Evolutionary conservation across 1,140 invertebrate species (phyloP).

Genomic region (Pseudomyrmex sp.): DNA sequence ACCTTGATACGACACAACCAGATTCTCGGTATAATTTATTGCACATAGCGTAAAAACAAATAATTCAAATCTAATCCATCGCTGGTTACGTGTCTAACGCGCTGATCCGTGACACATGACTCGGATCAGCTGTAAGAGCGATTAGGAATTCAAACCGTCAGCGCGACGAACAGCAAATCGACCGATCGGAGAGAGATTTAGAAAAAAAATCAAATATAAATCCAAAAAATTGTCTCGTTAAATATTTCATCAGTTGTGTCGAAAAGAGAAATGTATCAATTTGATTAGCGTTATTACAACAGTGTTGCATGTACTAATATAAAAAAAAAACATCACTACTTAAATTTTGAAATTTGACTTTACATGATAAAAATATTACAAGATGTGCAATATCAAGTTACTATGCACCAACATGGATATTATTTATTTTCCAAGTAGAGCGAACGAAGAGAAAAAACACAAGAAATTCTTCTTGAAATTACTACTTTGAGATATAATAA

Average conservation of each 20-base stretch:
- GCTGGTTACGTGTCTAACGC: slow-evolving; percentile 36
- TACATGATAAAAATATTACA: background rate
- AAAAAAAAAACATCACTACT: too few relatives aligned
- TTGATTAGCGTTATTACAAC: background rate
- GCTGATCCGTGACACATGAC: slow-evolving; percentile 52
- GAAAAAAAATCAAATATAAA: slow-evolving; percentile 4
- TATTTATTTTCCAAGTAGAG: background rate
- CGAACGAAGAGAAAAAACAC: slow-evolving; percentile 1
- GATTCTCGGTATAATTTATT: slow-evolving; percentile 59
- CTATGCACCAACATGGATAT: slow-evolving; percentile 3
- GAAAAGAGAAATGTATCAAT: background rate
- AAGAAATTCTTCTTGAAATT: slow-evolving; percentile 27
- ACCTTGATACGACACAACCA: slow-evolving; percentile 62
- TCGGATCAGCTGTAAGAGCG: slow-evolving; percentile 30
- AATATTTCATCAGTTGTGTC: background rate
- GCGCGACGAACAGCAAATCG: background rate
- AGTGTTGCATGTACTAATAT: background rate
- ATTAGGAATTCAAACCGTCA: slow-evolving; percentile 11
- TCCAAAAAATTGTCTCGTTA: background rate
- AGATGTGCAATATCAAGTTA: background rate
- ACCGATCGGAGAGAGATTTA: background rate
- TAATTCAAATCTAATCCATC: slow-evolving; percentile 1
- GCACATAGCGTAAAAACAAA: slow-evolving; percentile 52
- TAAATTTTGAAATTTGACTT: too few relatives aligned
- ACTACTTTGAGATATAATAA: background rate